phyloP scores from a whole-genome alignment of 2,797 vertebrate genomes.

The Phataginus tetradactyla region DNA sequence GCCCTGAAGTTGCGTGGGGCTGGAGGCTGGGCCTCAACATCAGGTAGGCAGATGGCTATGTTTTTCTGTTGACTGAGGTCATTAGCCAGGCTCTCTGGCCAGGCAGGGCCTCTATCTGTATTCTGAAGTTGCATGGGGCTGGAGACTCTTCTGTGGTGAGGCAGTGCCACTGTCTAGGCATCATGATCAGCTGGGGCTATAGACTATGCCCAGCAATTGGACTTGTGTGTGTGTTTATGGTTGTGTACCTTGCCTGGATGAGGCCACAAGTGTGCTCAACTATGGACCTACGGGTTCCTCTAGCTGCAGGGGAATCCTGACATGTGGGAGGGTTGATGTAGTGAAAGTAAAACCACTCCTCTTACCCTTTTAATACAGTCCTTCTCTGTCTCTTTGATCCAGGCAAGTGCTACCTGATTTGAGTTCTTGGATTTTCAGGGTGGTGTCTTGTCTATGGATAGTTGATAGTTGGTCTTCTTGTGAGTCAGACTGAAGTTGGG shows the following conservation, averaged over 20 bases:
- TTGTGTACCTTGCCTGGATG: neutral
- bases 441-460: neutral
- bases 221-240: neutral
- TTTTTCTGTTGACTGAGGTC: neutral
- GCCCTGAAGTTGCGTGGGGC: neutral
- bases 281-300: accelerated
- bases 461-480: neutral
- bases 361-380: neutral
- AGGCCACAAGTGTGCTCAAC: neutral
- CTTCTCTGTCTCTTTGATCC: neutral
- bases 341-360: neutral
- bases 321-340: no score
- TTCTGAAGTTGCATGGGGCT: neutral
- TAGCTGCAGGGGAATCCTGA: no score
- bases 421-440: neutral
- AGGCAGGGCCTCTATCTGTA: neutral
- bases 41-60: neutral
- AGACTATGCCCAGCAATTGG: neutral
- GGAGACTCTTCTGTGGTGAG: neutral
- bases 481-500: neutral
- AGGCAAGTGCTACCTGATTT: neutral
- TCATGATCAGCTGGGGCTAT: neutral
- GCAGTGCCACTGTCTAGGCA: neutral
- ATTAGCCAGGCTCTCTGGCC: neutral
- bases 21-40: neutral